Percentiles rank a stretch among this genome's conserved stretches.
Conservation (phyloP, 2,113 vertebrate genomes). For the Polyodon spathula region DNA sequence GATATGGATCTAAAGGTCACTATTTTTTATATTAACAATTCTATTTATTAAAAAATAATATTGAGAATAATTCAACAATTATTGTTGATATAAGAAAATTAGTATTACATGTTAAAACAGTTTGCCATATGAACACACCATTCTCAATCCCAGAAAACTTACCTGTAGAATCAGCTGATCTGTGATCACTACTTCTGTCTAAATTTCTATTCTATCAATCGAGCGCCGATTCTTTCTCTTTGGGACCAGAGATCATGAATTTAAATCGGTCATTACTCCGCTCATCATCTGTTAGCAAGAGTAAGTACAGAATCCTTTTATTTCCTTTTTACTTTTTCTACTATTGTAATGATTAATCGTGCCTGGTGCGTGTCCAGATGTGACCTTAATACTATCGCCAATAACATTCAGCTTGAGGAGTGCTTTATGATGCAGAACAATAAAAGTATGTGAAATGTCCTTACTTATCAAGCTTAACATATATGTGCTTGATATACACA, state of each 20-base stretch:
- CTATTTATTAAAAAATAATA: too few relatives aligned
- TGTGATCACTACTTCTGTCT: not conserved
- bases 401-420: too few relatives aligned
- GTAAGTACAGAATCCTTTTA: conserved; percentile 27
- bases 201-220: not conserved
- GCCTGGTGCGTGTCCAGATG: not conserved
- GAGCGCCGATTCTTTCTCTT: not conserved
- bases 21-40: too few relatives aligned
- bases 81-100: too few relatives aligned
- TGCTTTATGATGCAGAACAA: too few relatives aligned
- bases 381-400: not conserved
- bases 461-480: too few relatives aligned
- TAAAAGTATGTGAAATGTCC: too few relatives aligned
- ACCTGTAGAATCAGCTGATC: not conserved
- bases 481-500: too few relatives aligned
- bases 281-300: conserved; percentile 24
- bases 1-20: too few relatives aligned
- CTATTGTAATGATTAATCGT: not conserved
- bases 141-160: conserved; percentile 13
- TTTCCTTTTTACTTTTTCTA: not conserved
- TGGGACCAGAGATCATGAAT: conserved; percentile 34
- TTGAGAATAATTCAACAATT: too few relatives aligned
- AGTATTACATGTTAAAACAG: too few relatives aligned
- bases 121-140: too few relatives aligned
- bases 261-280: conserved; percentile 30